Conservation (phyloP, 1,140 invertebrate genomes). For the Meloidogyne chitwoodi region DNA sequence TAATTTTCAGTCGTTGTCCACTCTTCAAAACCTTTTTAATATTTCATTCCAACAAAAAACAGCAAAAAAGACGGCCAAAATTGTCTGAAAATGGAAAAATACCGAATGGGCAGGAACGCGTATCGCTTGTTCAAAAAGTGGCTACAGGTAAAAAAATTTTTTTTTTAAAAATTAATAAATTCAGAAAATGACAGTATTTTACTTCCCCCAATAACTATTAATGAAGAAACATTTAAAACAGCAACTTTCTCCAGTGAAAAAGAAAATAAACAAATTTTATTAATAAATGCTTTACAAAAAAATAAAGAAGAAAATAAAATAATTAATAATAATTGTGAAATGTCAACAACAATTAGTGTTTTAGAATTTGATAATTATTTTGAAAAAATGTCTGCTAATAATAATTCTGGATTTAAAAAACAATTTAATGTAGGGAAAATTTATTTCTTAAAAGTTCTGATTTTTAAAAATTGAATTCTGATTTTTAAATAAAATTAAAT, state of each 20-base stretch:
- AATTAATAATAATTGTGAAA: background rate
- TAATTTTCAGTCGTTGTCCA: slow-evolving; percentile 24
- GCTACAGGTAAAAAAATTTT: background rate
- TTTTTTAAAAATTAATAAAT: background rate
- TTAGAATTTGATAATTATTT: slow-evolving; percentile 52
- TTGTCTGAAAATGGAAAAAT: slow-evolving; percentile 2
- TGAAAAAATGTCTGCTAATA: slow-evolving; percentile 47
- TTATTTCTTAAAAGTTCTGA: background rate
- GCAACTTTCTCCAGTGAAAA: background rate
- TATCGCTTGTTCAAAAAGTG: slow-evolving; percentile 2
- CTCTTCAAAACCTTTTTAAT: slow-evolving; percentile 27
- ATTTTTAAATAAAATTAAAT: background rate
- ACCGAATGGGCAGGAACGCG: background rate
- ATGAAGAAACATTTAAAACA: background rate
- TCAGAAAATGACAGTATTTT: background rate
- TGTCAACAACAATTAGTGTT: slow-evolving; percentile 20
- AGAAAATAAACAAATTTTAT: background rate
- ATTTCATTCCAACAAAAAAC: slow-evolving; percentile 5
- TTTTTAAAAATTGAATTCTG: background rate
- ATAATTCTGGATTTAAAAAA: slow-evolving; percentile 49
- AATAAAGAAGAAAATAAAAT: background rate
- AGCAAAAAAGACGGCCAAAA: slow-evolving; percentile 5
- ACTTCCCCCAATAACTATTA: background rate
- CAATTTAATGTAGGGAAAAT: slow-evolving; percentile 52
- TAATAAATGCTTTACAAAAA: background rate